These are phyloP conservation scores for Sminthurides aquaticus DNA, from an alignment of 2,888 invertebrate genomes.

Conservation along the genomic window DNA sequence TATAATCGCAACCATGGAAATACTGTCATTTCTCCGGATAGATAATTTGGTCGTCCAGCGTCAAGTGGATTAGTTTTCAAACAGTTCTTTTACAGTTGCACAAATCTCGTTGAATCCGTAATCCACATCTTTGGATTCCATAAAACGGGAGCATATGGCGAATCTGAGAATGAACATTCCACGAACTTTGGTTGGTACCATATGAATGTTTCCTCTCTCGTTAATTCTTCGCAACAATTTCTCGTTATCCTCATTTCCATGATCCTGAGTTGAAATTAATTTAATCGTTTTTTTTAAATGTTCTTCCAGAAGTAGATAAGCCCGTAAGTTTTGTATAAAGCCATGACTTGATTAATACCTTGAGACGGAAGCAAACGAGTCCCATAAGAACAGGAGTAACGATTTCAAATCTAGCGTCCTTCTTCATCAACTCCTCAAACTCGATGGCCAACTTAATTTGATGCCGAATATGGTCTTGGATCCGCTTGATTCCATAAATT, in stretches of 20 bases:
- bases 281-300: background rate
- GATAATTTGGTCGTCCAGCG: too few relatives aligned
- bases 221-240: slow-evolving; percentile 73
- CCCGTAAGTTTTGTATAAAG: too few relatives aligned
- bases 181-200: slow-evolving; percentile 82
- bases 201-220: slow-evolving; percentile 79
- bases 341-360: too few relatives aligned
- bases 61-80: slow-evolving; percentile 46
- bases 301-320: background rate
- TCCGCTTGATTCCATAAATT: slow-evolving; percentile 76
- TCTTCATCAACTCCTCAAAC: slow-evolving; percentile 68
- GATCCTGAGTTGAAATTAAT: slow-evolving; percentile 5
- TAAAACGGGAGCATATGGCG: slow-evolving; percentile 80
- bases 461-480: slow-evolving; percentile 77
- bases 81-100: slow-evolving; percentile 62
- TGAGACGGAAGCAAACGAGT: slow-evolving; percentile 89
- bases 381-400: slow-evolving; percentile 85
- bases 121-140: slow-evolving; percentile 71
- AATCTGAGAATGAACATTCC: slow-evolving; percentile 78
- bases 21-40: too few relatives aligned
- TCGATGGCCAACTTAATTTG: slow-evolving; percentile 79
- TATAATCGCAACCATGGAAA: too few relatives aligned
- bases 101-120: slow-evolving; percentile 81
- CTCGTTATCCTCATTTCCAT: slow-evolving; percentile 74
- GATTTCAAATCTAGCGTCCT: slow-evolving; percentile 80